phyloP scores from a whole-genome alignment of 1,140 invertebrate species.

The Pseudomyrmex concolor region DNA sequence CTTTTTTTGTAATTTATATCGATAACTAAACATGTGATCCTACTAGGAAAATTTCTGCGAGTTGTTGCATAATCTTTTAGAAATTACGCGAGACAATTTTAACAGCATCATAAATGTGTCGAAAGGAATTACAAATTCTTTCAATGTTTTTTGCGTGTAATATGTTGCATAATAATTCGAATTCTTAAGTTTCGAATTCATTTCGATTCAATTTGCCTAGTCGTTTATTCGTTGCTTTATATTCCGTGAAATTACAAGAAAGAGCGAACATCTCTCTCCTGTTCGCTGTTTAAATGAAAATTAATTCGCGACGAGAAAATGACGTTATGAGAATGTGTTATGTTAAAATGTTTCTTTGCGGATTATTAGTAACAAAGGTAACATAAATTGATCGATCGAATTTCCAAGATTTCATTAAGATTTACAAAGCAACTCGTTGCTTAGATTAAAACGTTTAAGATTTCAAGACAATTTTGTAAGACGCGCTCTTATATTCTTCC shows the following conservation, averaged over 20 bases:
- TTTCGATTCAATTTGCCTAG: constrained; percentile 3
- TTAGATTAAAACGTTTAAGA: constrained; percentile 23
- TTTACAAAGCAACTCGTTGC: constrained; percentile 1
- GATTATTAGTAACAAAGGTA: too few relatives aligned
- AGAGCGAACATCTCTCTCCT: constrained; percentile 7
- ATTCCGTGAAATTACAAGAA: neutral
- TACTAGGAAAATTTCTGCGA: constrained; percentile 16
- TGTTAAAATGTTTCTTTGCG: neutral
- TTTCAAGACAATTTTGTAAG: constrained; percentile 26
- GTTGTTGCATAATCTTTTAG: constrained; percentile 5
- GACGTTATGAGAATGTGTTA: neutral
- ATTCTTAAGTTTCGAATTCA: constrained; percentile 2
- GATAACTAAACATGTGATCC: constrained; percentile 7
- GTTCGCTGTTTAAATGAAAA: constrained; percentile 12
- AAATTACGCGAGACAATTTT: constrained; percentile 41
- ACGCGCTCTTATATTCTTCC: neutral
- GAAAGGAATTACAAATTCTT: constrained; percentile 16
- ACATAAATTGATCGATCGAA: constrained; percentile 29
- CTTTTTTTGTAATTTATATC: constrained; percentile 24
- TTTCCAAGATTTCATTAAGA: constrained; percentile 39
- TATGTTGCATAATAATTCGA: constrained; percentile 18
- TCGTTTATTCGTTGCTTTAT: neutral
- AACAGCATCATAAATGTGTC: neutral
- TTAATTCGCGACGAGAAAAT: constrained; percentile 4
- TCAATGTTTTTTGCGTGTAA: neutral